Evolutionary conservation across 2,888 invertebrate genomes (phyloP).

Genomic region (Holacanthella duospinosa): DNA sequence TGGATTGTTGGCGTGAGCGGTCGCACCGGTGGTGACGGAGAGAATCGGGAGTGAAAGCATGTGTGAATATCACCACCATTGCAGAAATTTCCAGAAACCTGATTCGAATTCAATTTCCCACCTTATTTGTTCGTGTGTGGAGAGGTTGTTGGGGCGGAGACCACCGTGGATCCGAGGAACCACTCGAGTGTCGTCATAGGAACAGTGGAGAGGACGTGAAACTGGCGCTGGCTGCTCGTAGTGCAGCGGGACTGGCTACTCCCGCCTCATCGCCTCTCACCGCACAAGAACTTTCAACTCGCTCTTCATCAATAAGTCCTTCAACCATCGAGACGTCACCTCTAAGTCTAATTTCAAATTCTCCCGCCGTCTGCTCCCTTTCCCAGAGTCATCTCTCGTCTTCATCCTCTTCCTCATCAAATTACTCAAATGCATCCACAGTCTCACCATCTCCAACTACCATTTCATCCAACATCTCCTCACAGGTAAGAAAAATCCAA

Average conservation of each 20-base stretch:
- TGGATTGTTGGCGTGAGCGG: too few species aligned
- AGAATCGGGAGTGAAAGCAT: too few species aligned
- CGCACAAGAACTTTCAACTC: background rate
- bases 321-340: background rate
- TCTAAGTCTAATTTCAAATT: background rate
- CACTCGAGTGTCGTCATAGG: background rate
- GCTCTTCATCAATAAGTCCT: background rate
- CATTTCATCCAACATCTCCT: background rate
- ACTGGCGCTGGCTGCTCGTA: conserved; percentile 37
- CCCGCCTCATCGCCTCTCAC: conserved; percentile 33
- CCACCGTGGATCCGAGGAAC: too few species aligned
- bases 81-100: too few species aligned
- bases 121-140: too few species aligned
- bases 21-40: too few species aligned
- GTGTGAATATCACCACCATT: too few species aligned
- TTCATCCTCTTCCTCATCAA: background rate
- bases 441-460: background rate
- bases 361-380: background rate
- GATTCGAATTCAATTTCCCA: too few species aligned
- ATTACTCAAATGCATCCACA: background rate
- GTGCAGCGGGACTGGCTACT: conserved; percentile 35
- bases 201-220: conserved; percentile 21
- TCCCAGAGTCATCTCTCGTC: background rate
- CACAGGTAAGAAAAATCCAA: background rate
- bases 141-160: too few species aligned